These are phyloP conservation scores for Enteromius anoplus DNA, from an alignment of 2,797 vertebrate species.

Conservation along the genomic window DNA sequence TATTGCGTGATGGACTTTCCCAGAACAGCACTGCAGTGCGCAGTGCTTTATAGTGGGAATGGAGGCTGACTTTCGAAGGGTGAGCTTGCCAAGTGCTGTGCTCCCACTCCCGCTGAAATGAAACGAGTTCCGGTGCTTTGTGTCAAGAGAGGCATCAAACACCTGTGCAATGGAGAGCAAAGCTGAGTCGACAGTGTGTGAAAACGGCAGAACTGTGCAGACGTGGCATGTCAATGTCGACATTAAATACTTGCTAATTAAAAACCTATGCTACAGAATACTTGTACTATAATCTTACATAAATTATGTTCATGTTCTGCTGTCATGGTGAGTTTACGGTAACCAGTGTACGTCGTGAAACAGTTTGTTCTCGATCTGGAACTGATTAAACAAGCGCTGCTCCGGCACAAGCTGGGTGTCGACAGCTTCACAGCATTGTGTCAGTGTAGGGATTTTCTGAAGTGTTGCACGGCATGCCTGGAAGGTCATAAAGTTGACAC, in stretches of 20 bases:
- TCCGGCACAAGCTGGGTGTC: constrained; percentile 55
- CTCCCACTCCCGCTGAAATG: constrained; percentile 11
- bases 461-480: constrained; percentile 59
- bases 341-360: not conserved
- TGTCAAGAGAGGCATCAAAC: constrained; percentile 35
- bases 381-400: constrained; percentile 36
- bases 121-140: constrained; percentile 34
- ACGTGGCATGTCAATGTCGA: constrained; percentile 21
- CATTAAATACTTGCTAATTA: constrained; percentile 7
- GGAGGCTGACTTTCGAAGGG: constrained; percentile 22
- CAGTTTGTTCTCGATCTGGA: constrained; percentile 4
- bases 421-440: constrained; percentile 67
- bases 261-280: not conserved
- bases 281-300: constrained; percentile 24
- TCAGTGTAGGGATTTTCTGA: constrained; percentile 60
- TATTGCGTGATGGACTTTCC: constrained; percentile 45
- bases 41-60: constrained; percentile 42
- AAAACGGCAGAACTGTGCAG: not conserved
- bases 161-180: not conserved
- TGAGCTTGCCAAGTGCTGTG: constrained; percentile 22
- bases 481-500: constrained; percentile 48
- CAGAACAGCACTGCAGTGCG: constrained; percentile 38
- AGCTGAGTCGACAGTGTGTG: not conserved
- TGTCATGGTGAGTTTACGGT: not conserved
- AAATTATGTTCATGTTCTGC: constrained; percentile 8